Evolutionary conservation across 2,797 vertebrate species (phyloP).

Genomic region (Lepus oiostolus): DNA sequence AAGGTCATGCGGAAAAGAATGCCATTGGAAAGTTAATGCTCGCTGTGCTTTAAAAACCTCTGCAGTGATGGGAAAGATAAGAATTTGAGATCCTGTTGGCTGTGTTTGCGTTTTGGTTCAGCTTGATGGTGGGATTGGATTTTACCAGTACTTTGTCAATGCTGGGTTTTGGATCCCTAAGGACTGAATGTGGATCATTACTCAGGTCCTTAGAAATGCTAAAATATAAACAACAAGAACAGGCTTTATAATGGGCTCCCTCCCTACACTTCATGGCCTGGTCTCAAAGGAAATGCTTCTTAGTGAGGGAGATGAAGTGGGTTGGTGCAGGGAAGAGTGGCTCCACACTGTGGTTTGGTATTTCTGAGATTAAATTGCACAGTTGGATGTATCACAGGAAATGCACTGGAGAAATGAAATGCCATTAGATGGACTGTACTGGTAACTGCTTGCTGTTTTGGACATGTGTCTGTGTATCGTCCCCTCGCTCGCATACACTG

Average conservation of each 20-base stretch:
- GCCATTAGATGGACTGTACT: constrained; percentile 9
- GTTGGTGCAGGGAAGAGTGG: background rate
- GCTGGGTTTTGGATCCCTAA: constrained; percentile 64
- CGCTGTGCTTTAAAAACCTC: background rate
- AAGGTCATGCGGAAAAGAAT: constrained; percentile 68
- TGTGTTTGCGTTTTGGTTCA: background rate
- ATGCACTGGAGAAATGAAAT: constrained; percentile 51
- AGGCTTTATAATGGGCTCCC: constrained; percentile 38
- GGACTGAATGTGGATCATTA: constrained; percentile 40
- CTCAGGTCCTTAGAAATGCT: constrained; percentile 62
- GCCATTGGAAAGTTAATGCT: constrained; percentile 24
- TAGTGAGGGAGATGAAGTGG: constrained; percentile 61
- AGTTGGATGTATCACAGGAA: constrained; percentile 42
- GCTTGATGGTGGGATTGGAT: background rate
- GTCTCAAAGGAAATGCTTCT: constrained; percentile 27
- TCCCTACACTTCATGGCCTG: background rate
- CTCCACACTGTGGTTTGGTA: constrained; percentile 35
- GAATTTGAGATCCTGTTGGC: background rate
- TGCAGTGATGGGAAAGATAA: background rate
- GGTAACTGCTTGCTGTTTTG: constrained; percentile 54
- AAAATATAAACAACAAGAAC: constrained; percentile 42
- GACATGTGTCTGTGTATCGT: constrained; percentile 29
- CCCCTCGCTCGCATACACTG: background rate
- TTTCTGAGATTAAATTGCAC: constrained; percentile 59
- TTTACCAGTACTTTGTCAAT: background rate